Evolutionary conservation across 2,888 invertebrate species (phyloP).

Genomic region (Watsonalla binaria): DNA sequence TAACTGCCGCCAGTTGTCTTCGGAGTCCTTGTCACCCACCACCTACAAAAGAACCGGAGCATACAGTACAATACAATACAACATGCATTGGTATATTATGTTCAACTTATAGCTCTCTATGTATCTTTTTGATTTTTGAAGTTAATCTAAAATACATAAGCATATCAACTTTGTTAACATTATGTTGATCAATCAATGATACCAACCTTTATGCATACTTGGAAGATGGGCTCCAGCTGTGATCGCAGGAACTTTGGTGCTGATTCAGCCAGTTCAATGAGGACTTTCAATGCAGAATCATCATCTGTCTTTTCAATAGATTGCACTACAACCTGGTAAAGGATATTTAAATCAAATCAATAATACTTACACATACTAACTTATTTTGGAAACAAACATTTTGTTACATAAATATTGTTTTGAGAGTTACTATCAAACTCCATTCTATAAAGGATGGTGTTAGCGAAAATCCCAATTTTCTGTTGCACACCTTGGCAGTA

Average conservation of each 20-base stretch:
- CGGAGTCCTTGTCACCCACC: conserved; percentile 83
- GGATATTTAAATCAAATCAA: conserved; percentile 5
- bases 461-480: conserved; percentile 68
- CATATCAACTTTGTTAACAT: background rate
- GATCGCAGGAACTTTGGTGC: conserved; percentile 95
- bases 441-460: conserved; percentile 61
- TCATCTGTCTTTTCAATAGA: conserved; percentile 92
- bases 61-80: too few relatives aligned
- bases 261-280: conserved; percentile 96
- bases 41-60: conserved; percentile 57
- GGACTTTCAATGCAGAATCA: conserved; percentile 93
- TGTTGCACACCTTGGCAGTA: conserved; percentile 70
- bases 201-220: conserved; percentile 39
- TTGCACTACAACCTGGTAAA: conserved; percentile 82
- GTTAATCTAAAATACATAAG: background rate
- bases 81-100: too few relatives aligned
- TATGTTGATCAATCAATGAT: background rate
- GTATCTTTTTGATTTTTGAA: too few relatives aligned
- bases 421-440: conserved; percentile 76
- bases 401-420: conserved; percentile 32
- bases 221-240: conserved; percentile 90
- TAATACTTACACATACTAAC: background rate
- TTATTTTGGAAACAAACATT: background rate
- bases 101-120: too few relatives aligned
- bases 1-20: conserved; percentile 92